Base-by-base conservation (phyloP, 1,140 invertebrate genomes). In the Nasonia vitripennis region DNA sequence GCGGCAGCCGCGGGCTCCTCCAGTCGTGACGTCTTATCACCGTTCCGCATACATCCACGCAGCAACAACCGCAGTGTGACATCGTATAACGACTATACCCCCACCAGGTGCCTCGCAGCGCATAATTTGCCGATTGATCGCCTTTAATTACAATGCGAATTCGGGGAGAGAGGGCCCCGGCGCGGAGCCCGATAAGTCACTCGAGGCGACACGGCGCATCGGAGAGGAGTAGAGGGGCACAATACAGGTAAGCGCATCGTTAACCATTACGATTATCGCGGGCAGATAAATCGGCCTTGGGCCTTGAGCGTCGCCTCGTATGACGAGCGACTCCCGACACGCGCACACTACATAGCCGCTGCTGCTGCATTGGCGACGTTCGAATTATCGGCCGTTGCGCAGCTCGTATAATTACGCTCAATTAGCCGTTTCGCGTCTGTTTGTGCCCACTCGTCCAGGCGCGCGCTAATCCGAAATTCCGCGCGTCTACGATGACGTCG, bases 231-330 rank as follows among this genome's bases (percentile, higher is more conserved):
- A 7, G 5, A 11, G 12, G 34, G 11, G 17, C 27, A 41, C 73
- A 74, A 41, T 74, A 6, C 81, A n/a, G 75, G 70, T 78, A 68
- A 83, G 78, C 81, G 71, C 41, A 48, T 79, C 80, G 55, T 86
- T 86, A 86, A 84, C 81, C 82, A 81, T 75, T 86, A 86, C 78
- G 81, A 84, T 86, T 84, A 84, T 86, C 81, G 82, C 27, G 12
- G 7, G 9, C 41, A 48, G 82, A 86, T 81, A 81, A 86, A 68
- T 78, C 37, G 62, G 4, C 27, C 73, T 20, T 62, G 55, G 41
- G 81, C 45, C 68, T 2, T 45, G 73, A 1, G 75, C n/a, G 37
- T 62, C 23, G 11, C 14, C 9, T n/a, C 67, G 67, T 12, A 62
- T 78, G 68, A 62, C 23, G 77, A 78, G 77, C 23, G 27, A 62